Conservation (phyloP, 2,888 invertebrate species). For the Hypsopygia costalis region DNA sequence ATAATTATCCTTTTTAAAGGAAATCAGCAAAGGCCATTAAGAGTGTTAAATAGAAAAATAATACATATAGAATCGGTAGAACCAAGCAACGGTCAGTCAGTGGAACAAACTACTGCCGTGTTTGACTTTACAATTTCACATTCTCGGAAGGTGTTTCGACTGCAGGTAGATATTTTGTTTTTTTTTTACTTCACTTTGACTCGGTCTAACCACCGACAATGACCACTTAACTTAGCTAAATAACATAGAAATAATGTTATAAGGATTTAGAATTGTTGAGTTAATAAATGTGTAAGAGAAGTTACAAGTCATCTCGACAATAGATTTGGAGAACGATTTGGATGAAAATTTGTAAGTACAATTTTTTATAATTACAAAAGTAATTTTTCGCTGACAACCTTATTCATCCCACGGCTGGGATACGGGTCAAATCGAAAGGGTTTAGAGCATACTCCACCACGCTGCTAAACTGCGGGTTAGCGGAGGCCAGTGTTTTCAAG, state of each 20-base stretch:
- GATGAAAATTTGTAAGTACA: too few species aligned
- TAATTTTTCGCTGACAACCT: too few species aligned
- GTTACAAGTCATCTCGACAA: too few species aligned
- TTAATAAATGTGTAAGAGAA: too few species aligned
- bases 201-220: constrained; percentile 27
- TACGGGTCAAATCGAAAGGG: too few species aligned
- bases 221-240: constrained; percentile 9
- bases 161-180: constrained; percentile 63
- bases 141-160: constrained; percentile 58
- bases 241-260: not conserved
- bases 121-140: constrained; percentile 68
- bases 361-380: too few species aligned
- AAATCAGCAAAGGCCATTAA: constrained; percentile 27
- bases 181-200: constrained; percentile 26
- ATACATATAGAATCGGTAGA: constrained; percentile 21
- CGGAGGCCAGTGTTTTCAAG: too few species aligned
- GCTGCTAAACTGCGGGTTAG: too few species aligned
- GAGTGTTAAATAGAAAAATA: constrained; percentile 32
- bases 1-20: not conserved
- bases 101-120: constrained; percentile 51
- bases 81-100: too few species aligned
- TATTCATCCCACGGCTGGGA: too few species aligned
- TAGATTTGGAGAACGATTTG: too few species aligned
- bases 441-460: too few species aligned
- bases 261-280: not conserved